phyloP scores from a whole-genome alignment of 2,113 vertebrate genomes.

The Trogon surrucura region DNA sequence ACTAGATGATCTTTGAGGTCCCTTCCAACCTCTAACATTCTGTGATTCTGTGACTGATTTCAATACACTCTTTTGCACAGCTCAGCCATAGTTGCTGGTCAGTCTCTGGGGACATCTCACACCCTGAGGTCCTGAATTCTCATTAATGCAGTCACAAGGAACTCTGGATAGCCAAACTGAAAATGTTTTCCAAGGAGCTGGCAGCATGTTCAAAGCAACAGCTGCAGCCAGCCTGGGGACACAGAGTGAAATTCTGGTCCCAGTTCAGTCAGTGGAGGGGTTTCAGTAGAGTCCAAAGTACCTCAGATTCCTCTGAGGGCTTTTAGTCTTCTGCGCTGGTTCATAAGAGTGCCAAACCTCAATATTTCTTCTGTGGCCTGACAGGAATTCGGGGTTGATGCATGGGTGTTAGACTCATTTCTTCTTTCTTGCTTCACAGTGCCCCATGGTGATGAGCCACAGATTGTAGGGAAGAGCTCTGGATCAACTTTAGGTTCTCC shows the following conservation, averaged over 20 bases:
- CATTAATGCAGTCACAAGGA: background rate
- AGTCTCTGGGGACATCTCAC: background rate
- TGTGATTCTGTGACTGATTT: too few species aligned
- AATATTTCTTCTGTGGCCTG: background rate
- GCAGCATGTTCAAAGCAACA: background rate
- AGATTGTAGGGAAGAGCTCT: background rate
- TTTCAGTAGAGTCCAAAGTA: background rate
- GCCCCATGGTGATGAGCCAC: background rate
- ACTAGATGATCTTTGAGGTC: too few species aligned
- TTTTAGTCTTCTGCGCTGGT: background rate
- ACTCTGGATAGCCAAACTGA: background rate
- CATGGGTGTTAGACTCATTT: background rate
- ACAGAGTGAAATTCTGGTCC: background rate
- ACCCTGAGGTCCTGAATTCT: background rate
- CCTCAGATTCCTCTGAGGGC: background rate
- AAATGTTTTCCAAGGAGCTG: background rate
- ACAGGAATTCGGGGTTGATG: background rate
- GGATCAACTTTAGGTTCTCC: background rate
- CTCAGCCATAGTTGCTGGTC: accelerated
- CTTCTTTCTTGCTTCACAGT: background rate
- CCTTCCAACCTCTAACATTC: too few species aligned
- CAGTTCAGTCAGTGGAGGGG: background rate
- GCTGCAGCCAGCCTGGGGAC: background rate
- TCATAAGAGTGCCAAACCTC: background rate
- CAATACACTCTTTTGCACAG: background rate